Conservation (phyloP, 2,888 invertebrate species). For the Dromius quadrimaculatus region DNA sequence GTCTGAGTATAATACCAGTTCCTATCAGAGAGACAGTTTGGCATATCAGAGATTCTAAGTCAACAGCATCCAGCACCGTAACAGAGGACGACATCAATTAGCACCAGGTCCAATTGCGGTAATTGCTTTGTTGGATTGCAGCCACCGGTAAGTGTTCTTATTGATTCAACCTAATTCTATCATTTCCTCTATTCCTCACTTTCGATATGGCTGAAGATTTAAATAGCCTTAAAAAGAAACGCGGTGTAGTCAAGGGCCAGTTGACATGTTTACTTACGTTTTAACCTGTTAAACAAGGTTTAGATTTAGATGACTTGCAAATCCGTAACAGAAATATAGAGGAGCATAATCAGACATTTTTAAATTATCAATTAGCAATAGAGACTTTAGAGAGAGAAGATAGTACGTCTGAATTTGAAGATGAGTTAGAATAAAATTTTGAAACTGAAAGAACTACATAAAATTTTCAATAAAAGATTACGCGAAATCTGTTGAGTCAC, state of each 20-base stretch:
- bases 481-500: neutral
- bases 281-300: neutral
- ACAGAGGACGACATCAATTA: neutral
- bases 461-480: neutral
- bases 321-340: neutral
- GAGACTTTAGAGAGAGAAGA: neutral
- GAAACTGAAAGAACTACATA: neutral
- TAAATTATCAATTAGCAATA: neutral
- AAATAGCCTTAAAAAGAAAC: neutral
- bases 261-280: neutral
- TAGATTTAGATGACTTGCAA: neutral
- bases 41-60: too few relatives aligned
- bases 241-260: conserved; percentile 5
- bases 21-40: too few relatives aligned
- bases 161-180: too few relatives aligned
- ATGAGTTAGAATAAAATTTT: neutral
- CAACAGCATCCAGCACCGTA: too few relatives aligned
- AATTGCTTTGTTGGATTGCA: too few relatives aligned
- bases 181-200: neutral
- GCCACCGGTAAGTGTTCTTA: conserved; percentile 1
- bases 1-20: too few relatives aligned
- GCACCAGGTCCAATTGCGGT: neutral
- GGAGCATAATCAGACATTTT: neutral
- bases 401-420: neutral
- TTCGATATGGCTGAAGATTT: conserved; percentile 1